Conservation (phyloP, 2,113 vertebrate genomes). For the Tauraco erythrolophus region DNA sequence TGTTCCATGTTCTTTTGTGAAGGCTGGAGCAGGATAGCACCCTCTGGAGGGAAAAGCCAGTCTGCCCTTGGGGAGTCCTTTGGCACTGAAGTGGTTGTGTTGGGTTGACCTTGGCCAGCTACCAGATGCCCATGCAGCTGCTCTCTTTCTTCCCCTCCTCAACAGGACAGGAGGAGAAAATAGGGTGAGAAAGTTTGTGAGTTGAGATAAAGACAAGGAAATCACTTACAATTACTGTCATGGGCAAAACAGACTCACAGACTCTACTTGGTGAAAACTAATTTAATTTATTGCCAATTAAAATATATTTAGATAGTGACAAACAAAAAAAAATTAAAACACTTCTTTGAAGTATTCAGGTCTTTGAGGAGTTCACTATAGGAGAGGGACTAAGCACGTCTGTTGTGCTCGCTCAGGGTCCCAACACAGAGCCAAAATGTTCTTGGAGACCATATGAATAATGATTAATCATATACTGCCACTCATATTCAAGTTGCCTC, state of each 20-base stretch:
- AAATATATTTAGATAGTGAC: background rate
- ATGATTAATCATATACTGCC: background rate
- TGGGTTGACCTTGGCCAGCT: background rate
- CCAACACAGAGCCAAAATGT: background rate
- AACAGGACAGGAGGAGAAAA: background rate
- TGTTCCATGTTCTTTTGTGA: background rate
- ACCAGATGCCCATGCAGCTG: fast-evolving
- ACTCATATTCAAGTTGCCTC: background rate
- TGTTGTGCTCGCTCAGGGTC: background rate
- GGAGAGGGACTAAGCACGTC: background rate
- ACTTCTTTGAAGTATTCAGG: background rate
- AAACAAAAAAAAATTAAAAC: background rate
- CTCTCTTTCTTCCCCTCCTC: background rate
- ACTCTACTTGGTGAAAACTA: background rate
- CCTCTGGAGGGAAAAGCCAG: background rate
- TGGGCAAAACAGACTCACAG: background rate
- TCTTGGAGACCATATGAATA: background rate
- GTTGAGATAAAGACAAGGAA: background rate
- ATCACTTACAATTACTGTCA: background rate
- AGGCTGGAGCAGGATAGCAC: background rate
- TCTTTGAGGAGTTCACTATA: background rate
- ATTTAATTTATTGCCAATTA: background rate
- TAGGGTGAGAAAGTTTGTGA: background rate
- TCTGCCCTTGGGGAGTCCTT: background rate
- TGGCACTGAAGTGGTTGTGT: background rate